phyloP scores from a whole-genome alignment of 1,140 invertebrate genomes.

The Drosophila malerkotliana region DNA sequence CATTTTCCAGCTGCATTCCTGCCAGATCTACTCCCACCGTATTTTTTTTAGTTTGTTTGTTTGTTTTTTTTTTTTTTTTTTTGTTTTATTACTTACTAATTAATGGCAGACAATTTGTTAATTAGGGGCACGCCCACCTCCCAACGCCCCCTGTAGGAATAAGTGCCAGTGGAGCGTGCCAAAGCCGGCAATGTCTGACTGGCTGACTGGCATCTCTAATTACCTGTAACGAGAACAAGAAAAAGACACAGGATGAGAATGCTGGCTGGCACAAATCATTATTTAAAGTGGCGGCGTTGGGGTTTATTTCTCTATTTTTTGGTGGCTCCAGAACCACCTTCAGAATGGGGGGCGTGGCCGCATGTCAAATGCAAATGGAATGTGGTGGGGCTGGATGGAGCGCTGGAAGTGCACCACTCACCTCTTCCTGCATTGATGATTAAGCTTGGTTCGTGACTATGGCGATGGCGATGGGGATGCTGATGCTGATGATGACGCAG shows the following conservation, averaged over 20 bases:
- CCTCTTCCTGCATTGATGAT: conserved; percentile 21
- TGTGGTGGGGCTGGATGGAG: conserved; percentile 5
- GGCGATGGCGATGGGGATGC: conserved; percentile 8
- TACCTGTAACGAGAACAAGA: conserved; percentile 59
- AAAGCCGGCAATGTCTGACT: conserved; percentile 37
- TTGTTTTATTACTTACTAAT: conserved; percentile 64
- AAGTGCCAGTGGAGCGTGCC: conserved; percentile 41
- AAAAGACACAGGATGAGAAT: conserved; percentile 23
- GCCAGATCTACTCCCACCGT: conserved; percentile 27
- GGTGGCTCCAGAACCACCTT: background rate
- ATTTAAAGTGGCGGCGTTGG: conserved; percentile 50
- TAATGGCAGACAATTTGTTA: conserved; percentile 67
- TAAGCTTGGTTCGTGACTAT: conserved; percentile 39
- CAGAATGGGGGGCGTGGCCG: conserved; percentile 8
- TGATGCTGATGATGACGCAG: conserved; percentile 49
- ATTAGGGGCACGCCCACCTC: conserved; percentile 46
- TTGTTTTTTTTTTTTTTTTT: background rate
- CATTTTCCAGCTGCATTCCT: conserved; percentile 46
- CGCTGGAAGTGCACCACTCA: conserved; percentile 18
- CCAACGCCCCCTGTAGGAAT: conserved; percentile 3
- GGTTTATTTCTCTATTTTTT: conserved; percentile 32
- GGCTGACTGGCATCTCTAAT: conserved; percentile 54
- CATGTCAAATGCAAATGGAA: conserved; percentile 49
- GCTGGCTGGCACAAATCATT: conserved; percentile 48
- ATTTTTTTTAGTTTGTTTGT: conserved; percentile 2